A percentile compares a stretch with the other conserved stretches of the same genome.
phyloP scores from a whole-genome alignment of 2,888 invertebrate species.

The Tetranychus piercei region DNA sequence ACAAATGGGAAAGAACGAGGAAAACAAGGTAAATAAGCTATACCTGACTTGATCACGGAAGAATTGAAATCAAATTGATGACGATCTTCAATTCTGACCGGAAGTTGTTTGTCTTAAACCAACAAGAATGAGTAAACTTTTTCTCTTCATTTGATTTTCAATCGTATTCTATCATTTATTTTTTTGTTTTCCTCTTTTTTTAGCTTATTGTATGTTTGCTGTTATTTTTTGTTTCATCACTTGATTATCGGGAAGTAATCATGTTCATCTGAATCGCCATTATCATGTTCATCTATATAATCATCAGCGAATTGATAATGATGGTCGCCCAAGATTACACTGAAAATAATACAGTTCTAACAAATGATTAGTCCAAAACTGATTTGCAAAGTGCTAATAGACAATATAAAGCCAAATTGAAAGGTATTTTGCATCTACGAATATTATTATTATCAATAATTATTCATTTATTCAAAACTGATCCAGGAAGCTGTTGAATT shows the following conservation, averaged over 20 bases:
- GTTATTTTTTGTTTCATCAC: background rate
- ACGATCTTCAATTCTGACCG: background rate
- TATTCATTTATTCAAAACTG: too few relatives aligned
- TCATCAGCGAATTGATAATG: background rate
- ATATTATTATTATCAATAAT: too few relatives aligned
- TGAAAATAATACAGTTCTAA: too few relatives aligned
- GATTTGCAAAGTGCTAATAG: too few relatives aligned
- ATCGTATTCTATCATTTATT: background rate
- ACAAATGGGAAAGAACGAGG: background rate
- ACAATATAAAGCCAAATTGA: too few relatives aligned
- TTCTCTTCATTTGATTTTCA: slow-evolving; percentile 1
- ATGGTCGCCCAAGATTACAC: too few relatives aligned
- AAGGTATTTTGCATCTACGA: too few relatives aligned
- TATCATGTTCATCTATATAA: background rate
- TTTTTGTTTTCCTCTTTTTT: background rate
- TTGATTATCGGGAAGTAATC: background rate
- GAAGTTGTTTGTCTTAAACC: background rate
- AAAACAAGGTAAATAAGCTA: background rate
- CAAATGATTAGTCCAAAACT: too few relatives aligned
- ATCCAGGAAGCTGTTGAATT: too few relatives aligned
- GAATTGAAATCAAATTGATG: background rate
- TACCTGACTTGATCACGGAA: background rate
- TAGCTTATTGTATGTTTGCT: background rate
- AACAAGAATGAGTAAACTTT: background rate
- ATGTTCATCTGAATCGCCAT: background rate